Evolutionary conservation across 2,113 vertebrate genomes (phyloP).

Genomic region (Prochilodus magdalenae): DNA sequence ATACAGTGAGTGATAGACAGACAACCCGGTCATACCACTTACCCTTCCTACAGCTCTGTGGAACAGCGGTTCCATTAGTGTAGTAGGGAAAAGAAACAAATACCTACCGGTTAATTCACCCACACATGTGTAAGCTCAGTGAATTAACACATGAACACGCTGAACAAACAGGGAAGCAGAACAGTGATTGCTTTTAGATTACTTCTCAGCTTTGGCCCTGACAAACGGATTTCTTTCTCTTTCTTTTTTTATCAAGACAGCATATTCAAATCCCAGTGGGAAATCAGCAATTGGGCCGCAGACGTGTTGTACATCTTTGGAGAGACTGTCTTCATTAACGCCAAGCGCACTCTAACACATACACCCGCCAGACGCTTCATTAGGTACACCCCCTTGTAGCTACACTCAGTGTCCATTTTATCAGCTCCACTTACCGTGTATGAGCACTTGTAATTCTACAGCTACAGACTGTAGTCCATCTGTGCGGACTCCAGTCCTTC

Average conservation of each 20-base stretch:
- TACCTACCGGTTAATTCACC: not conserved
- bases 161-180: conserved; percentile 1
- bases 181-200: conserved; percentile 25
- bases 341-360: not conserved
- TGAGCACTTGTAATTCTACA: too few species aligned
- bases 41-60: not conserved
- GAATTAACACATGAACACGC: conserved; percentile 28
- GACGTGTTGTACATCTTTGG: conserved; percentile 2
- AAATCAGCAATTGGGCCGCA: conserved; percentile 11
- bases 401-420: too few species aligned
- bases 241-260: conserved; percentile 27
- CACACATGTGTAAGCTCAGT: not conserved
- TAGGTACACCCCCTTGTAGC: too few species aligned
- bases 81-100: not conserved
- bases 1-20: not conserved
- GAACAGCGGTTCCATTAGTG: not conserved
- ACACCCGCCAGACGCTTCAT: too few species aligned
- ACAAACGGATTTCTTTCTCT: conserved; percentile 5
- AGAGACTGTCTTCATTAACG: conserved; percentile 5
- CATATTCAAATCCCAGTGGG: conserved; percentile 1
- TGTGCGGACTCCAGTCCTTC: too few species aligned
- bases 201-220: not conserved
- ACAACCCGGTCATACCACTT: not conserved
- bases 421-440: too few species aligned
- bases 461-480: too few species aligned